Percentiles rank a stretch among this genome's conserved stretches.
Evolutionary conservation across 1,140 invertebrate genomes (phyloP).

Genomic region (Cyclina sinensis): DNA sequence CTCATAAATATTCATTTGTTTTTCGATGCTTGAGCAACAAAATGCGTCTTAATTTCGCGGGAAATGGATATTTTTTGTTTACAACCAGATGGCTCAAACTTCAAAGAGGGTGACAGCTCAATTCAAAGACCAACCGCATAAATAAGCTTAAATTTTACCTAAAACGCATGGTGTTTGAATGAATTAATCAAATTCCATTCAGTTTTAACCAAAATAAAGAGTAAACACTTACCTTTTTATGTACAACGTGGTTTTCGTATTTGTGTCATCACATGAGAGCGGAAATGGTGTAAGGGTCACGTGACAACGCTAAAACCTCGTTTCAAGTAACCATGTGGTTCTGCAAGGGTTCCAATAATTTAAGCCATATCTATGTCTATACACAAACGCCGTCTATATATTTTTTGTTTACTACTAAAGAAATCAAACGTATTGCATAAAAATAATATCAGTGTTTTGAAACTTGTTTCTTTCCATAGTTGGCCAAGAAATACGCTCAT

Average conservation of each 20-base stretch:
- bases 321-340: conserved; percentile 28
- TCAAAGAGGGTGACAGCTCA: not conserved
- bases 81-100: not conserved
- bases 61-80: conserved; percentile 5
- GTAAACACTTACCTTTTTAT: conserved; percentile 11
- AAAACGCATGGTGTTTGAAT: not conserved
- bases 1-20: too few species aligned
- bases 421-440: too few species aligned
- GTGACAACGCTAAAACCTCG: conserved; percentile 58
- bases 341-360: not conserved
- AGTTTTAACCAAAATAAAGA: not conserved
- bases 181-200: too few species aligned
- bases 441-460: too few species aligned
- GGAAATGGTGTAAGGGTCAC: conserved; percentile 49
- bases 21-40: too few species aligned
- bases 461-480: too few species aligned
- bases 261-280: conserved; percentile 46
- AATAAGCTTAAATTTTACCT: not conserved
- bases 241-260: conserved; percentile 54
- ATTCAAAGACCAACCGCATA: not conserved
- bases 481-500: too few species aligned
- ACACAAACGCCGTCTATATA: too few species aligned
- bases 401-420: too few species aligned
- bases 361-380: not conserved
- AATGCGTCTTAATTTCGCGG: conserved; percentile 35